Conservation (phyloP, 2,113 vertebrate species). For the Dermatemys mawii region DNA sequence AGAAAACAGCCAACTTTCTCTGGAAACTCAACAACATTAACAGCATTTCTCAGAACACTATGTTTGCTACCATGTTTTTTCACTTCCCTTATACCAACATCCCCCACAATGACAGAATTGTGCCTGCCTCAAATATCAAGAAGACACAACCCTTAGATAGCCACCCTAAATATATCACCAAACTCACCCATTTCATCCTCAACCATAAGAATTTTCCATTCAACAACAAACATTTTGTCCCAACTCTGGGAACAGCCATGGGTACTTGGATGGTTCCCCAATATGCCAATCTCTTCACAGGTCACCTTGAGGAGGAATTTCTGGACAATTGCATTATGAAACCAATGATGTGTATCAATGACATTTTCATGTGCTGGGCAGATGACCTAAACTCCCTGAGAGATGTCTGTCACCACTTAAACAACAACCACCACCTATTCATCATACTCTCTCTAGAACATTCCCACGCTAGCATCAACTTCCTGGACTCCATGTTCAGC, state of each 20-base stretch:
- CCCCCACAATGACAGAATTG: background rate
- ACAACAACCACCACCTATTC: background rate
- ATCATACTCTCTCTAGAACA: background rate
- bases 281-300: background rate
- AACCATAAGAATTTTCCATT: background rate
- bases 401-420: background rate
- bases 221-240: background rate
- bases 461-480: background rate
- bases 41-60: background rate
- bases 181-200: background rate
- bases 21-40: background rate
- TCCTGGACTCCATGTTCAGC: background rate
- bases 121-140: background rate
- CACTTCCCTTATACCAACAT: background rate
- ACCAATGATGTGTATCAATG: background rate
- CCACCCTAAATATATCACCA: background rate
- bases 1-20: background rate
- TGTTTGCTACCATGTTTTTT: background rate
- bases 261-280: background rate
- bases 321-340: background rate
- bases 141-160: background rate
- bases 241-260: background rate
- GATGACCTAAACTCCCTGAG: background rate
- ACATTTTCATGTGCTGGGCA: background rate
- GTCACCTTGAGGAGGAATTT: background rate